These are phyloP conservation scores for Scatophagus argus DNA, from an alignment of 2,113 vertebrate genomes.

Conservation along the genomic window DNA sequence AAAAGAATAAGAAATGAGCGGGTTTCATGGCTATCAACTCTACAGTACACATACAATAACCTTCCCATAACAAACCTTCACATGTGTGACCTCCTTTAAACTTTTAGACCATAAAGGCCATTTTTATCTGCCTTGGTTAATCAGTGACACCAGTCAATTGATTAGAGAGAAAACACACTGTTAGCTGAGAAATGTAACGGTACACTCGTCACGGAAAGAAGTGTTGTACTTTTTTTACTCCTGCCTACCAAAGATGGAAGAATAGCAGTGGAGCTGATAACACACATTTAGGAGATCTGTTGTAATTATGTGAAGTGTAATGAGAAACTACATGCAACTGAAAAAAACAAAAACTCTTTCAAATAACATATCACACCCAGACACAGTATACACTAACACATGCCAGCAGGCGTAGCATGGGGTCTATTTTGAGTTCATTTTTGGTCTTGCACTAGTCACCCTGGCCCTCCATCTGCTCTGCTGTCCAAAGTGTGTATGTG, in stretches of 20 bases:
- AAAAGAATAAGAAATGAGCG: too few species aligned
- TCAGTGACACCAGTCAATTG: slow-evolving; percentile 44
- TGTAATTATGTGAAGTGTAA: neutral
- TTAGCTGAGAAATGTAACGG: neutral
- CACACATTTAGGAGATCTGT: neutral
- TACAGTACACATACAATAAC: too few species aligned
- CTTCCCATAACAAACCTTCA: too few species aligned
- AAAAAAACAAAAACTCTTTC: slow-evolving; percentile 4
- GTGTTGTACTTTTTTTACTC: neutral
- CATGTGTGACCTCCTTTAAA: neutral
- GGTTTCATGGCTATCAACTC: too few species aligned
- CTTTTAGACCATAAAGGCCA: neutral
- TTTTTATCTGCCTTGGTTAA: slow-evolving; percentile 9
- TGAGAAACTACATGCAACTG: slow-evolving; percentile 12
- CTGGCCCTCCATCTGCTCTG: slow-evolving; percentile 70
- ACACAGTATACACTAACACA: slow-evolving; percentile 31
- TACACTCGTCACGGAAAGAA: neutral
- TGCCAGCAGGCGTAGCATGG: slow-evolving; percentile 52
- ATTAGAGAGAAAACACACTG: neutral
- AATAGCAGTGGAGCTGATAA: slow-evolving; percentile 14
- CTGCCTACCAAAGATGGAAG: neutral
- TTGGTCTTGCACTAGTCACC: slow-evolving; percentile 62
- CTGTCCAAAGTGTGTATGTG: slow-evolving; percentile 26
- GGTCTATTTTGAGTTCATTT: slow-evolving; percentile 53
- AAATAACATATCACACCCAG: slow-evolving; percentile 10